phyloP scores from a whole-genome alignment of 2,113 vertebrate genomes.

The Burhinus bistriatus region DNA sequence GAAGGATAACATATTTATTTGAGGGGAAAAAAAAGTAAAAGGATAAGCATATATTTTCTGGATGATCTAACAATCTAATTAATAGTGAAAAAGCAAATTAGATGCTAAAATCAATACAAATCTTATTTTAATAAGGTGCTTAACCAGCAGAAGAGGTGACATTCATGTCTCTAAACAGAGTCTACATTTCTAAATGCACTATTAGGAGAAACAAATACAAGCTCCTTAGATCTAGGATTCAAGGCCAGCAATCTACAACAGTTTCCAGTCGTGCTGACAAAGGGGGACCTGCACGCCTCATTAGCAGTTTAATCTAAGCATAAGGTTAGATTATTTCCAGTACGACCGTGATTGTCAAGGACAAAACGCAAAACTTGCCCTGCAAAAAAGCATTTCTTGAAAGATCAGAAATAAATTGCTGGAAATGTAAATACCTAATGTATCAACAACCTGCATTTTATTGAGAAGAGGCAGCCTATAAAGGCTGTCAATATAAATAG shows the following conservation, averaged over 20 bases:
- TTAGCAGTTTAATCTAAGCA: slow-evolving; percentile 51
- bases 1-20: not conserved
- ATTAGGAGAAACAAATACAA: slow-evolving; percentile 6
- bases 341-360: accelerated
- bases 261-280: slow-evolving; percentile 27
- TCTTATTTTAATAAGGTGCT: not conserved
- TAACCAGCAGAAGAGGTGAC: not conserved
- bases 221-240: not conserved
- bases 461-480: not conserved
- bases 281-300: slow-evolving; percentile 31
- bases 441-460: not conserved
- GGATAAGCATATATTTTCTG: not conserved
- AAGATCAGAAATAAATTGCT: not conserved
- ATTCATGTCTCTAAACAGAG: not conserved
- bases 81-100: not conserved
- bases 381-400: not conserved
- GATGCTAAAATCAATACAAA: not conserved
- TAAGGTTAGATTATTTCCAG: slow-evolving; percentile 36
- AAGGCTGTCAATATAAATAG: not conserved
- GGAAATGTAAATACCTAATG: not conserved
- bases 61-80: not conserved
- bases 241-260: slow-evolving; percentile 12
- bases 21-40: not conserved
- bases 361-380: not conserved
- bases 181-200: not conserved